Evolutionary conservation across 2,113 vertebrate species (phyloP), one percentile per base, ranked within the genome.

Genomic region (Phylloscopus trochilus): DNA sequence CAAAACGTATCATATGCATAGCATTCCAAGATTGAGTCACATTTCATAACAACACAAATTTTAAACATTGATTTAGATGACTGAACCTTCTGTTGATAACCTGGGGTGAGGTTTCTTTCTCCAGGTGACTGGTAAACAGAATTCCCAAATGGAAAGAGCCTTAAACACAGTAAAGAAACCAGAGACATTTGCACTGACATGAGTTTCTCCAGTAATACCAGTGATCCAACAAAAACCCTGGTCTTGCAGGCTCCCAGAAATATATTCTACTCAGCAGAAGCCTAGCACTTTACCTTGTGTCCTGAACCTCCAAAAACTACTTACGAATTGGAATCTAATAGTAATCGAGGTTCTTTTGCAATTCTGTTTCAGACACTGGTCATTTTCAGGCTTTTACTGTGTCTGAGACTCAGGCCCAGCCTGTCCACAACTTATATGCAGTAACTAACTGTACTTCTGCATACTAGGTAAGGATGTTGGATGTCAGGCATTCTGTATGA

Each of bases 261-360:
- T 0, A 4, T 1, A 28, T 18, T 39, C 18, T 1, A 28, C 21
- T 39, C 18, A 66, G 27, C 24, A 53, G 16, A 37, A 83, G 30
- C 33, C 10, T 30, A 56, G 18, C 13, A 3, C 14, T 2, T 0
- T 5, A 28, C 6, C 13, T 52, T 51, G 7, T 24, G 7, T 26
- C 64, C 35, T 55, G 13, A 87, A 24, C 30, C 14, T 69, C 23
- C 55, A 35, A 3, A 20, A 72, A 58, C 7, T 39, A 39, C 24
- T 43, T 33, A 35, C n/a, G 44, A 68, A 15, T 31, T 68, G 15
- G 15, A 7, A 24, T 83, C 28, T 79, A 70, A 76, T 2, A 28
- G 15, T 22, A 67, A 41, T 22, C 0, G 1, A 55, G 11, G 2
- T 31, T 59, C 15, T 68, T 76, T 41, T 27, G 26, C 20, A 73